phyloP scores from a whole-genome alignment of 2,888 invertebrate species.

The Synanthedon formicaeformis region DNA sequence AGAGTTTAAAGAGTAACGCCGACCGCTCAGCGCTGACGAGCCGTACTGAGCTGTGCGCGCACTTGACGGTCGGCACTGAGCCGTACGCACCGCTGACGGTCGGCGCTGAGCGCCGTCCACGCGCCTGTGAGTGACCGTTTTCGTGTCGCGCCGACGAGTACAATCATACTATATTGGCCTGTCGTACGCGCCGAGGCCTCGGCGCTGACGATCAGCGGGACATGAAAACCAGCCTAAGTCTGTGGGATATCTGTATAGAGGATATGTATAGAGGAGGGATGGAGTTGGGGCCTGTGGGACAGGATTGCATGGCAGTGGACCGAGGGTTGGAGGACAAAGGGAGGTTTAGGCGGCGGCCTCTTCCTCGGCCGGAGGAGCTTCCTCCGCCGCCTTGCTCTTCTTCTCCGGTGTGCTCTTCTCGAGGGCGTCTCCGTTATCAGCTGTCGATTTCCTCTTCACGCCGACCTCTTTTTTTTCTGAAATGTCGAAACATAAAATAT shows the following conservation, averaged over 20 bases:
- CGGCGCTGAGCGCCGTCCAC: too few species aligned
- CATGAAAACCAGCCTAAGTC: conserved; percentile 1
- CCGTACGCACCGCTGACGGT: too few species aligned
- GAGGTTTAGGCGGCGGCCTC: conserved; percentile 68
- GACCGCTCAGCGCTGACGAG: too few species aligned
- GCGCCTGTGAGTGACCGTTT: too few species aligned
- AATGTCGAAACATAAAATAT: conserved; percentile 6
- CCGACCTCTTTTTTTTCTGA: conserved; percentile 64
- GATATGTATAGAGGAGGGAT: conserved; percentile 35
- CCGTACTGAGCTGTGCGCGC: too few species aligned
- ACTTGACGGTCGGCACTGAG: too few species aligned
- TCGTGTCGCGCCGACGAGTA: too few species aligned
- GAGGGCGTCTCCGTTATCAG: conserved; percentile 61
- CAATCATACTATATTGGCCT: too few species aligned
- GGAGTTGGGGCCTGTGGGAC: conserved; percentile 62
- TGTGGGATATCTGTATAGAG: conserved; percentile 17
- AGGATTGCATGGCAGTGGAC: conserved; percentile 65
- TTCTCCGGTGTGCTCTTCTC: conserved; percentile 79
- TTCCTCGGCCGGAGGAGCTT: conserved; percentile 66
- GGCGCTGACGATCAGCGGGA: too few species aligned
- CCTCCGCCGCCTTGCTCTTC: conserved; percentile 77
- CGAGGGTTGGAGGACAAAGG: conserved; percentile 28
- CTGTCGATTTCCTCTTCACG: conserved; percentile 79
- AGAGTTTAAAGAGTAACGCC: too few species aligned
- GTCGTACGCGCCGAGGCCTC: too few species aligned